These are phyloP conservation scores for Champsocephalus esox DNA, from an alignment of 2,797 vertebrate species.

Conservation along the genomic window DNA sequence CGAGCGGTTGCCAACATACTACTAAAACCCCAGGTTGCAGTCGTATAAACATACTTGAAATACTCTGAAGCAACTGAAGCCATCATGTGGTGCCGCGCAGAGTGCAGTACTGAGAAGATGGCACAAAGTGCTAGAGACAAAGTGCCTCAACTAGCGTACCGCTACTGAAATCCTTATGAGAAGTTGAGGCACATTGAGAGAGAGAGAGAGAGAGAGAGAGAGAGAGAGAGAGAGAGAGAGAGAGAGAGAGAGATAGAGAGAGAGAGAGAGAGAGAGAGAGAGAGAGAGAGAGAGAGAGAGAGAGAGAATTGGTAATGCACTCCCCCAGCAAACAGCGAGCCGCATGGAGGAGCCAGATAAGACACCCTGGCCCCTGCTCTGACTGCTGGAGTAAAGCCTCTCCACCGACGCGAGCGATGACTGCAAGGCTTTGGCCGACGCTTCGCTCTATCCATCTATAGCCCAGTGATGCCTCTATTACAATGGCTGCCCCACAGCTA, in stretches of 20 bases:
- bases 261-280: constrained; percentile 28
- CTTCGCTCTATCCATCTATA: constrained; percentile 83
- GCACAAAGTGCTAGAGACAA: constrained; percentile 12
- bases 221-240: too few species aligned
- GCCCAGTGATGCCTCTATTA: constrained; percentile 89
- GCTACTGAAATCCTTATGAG: too few species aligned
- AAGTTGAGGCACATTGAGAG: too few species aligned
- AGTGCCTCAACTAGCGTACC: constrained; percentile 65
- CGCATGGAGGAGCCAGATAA: constrained; percentile 86
- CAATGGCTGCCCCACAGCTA: constrained; percentile 87
- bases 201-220: too few species aligned
- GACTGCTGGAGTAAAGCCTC: constrained; percentile 84
- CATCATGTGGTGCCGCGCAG: constrained; percentile 54
- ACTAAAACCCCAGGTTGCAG: constrained; percentile 46
- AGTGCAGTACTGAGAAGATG: constrained; percentile 55
- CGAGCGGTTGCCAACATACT: constrained; percentile 9
- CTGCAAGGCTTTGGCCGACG: constrained; percentile 81
- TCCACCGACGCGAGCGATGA: constrained; percentile 78
- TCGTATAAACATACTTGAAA: constrained; percentile 22
- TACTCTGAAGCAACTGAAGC: constrained; percentile 40
- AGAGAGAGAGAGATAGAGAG: too few species aligned
- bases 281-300: constrained; percentile 48
- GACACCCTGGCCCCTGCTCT: constrained; percentile 82
- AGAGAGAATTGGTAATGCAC: constrained; percentile 82
- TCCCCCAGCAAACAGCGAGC: constrained; percentile 75